Evolutionary conservation across 2,888 invertebrate species (phyloP).

Genomic region (Drosophila colorata): DNA sequence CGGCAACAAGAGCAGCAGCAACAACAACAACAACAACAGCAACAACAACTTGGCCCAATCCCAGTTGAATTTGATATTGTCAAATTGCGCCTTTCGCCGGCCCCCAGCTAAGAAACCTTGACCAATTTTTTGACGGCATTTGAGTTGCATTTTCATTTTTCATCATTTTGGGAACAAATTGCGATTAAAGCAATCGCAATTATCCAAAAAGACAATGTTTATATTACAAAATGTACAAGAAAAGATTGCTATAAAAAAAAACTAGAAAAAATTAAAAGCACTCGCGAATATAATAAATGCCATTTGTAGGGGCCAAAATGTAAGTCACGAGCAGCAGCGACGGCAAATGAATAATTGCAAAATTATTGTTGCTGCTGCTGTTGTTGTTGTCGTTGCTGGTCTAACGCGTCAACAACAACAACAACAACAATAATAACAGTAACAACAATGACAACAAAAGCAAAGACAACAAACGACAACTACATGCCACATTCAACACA

Average conservation of each 20-base stretch:
- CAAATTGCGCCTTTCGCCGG: constrained; percentile 73
- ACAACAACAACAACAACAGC: constrained; percentile 38
- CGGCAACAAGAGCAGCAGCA: no score
- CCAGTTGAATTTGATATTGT: constrained; percentile 54
- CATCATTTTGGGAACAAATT: constrained; percentile 64
- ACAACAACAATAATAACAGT: constrained; percentile 17
- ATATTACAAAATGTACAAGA: constrained; percentile 59
- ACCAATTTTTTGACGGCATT: constrained; percentile 60
- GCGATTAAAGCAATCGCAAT: constrained; percentile 67
- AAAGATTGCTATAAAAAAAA: constrained; percentile 40
- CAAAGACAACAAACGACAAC: constrained; percentile 19
- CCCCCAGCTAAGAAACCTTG: constrained; percentile 71
- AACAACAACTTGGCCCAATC: constrained; percentile 22
- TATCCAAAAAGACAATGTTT: constrained; percentile 64
- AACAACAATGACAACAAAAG: constrained; percentile 28
- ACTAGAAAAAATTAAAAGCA: constrained; percentile 58
- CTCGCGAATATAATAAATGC: constrained; percentile 72
- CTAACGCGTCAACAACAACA: constrained; percentile 54
- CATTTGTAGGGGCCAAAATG: constrained; percentile 60
- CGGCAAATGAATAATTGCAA: constrained; percentile 70
- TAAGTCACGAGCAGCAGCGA: constrained; percentile 74
- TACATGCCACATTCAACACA: constrained; percentile 51
- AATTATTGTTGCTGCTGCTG: constrained; percentile 50
- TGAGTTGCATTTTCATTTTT: constrained; percentile 42
- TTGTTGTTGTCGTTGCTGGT: constrained; percentile 51